A percentile compares a stretch with the other conserved stretches of the same genome.
These are phyloP conservation scores for Drosophila acutilabella DNA, from an alignment of 2,888 invertebrate species.

Conservation along the genomic window DNA sequence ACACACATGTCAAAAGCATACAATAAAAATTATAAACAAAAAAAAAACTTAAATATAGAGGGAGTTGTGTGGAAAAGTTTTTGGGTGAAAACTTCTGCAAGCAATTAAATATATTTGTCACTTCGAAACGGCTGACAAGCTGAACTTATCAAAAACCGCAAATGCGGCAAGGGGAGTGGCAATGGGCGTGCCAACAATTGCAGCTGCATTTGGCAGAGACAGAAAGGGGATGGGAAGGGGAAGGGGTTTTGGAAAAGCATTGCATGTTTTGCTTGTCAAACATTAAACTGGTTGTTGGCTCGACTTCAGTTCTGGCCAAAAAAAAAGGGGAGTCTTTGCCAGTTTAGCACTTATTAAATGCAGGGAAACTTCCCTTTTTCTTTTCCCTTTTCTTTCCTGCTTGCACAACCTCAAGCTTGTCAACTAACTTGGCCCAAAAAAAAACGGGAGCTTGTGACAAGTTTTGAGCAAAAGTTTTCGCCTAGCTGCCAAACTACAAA, in stretches of 20 bases:
- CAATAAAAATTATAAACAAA: slow-evolving; percentile 3
- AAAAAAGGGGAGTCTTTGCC: slow-evolving; percentile 37
- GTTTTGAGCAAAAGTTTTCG: slow-evolving; percentile 64
- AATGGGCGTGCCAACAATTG: slow-evolving; percentile 21
- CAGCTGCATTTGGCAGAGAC: slow-evolving; percentile 29
- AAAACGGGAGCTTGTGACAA: slow-evolving; percentile 56
- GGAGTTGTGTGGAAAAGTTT: slow-evolving; percentile 53
- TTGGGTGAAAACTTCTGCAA: slow-evolving; percentile 67
- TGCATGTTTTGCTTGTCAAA: slow-evolving; percentile 74
- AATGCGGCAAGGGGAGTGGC: slow-evolving; percentile 12
- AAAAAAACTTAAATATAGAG: slow-evolving; percentile 7
- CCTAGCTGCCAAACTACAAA: slow-evolving; percentile 40
- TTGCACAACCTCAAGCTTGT: slow-evolving; percentile 9
- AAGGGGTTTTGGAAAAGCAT: slow-evolving; percentile 1
- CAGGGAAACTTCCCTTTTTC: slow-evolving; percentile 27
- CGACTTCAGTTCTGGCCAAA: slow-evolving; percentile 35
- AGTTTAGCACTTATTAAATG: slow-evolving; percentile 53
- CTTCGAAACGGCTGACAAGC: slow-evolving; percentile 72
- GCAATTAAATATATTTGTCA: slow-evolving; percentile 81
- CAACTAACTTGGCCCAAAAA: slow-evolving; percentile 60
- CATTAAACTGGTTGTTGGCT: slow-evolving; percentile 72
- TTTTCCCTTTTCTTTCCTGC: background rate
- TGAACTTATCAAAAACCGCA: slow-evolving; percentile 65
- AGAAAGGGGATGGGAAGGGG: background rate
- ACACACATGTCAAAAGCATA: slow-evolving; percentile 53